Evolutionary conservation across 1,140 invertebrate species (phyloP), one percentile per base, ranked within the genome.

Genomic region (Streblospio benedicti): DNA sequence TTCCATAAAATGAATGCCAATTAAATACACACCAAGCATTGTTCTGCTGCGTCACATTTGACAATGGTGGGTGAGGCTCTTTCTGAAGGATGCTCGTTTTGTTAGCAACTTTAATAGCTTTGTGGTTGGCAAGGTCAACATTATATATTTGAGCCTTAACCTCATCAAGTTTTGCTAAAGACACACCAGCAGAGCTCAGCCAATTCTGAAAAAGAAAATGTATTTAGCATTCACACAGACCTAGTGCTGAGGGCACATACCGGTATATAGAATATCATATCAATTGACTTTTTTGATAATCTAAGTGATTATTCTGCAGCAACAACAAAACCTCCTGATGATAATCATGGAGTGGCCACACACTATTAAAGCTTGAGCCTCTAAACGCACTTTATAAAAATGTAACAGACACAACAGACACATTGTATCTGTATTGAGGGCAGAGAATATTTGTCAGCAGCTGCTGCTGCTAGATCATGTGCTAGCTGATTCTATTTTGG

Each of bases 1-100:
- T 2, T 27, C 27, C 5, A 32, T 41, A 18, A 18, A 18, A 12
- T 12, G 38, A 41, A 41, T 12, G 38, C 38, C 12, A 41, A 41
- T 18, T 41, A 18, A 41, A 12, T 18, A 12, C 38, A 12, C 12
- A 41, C 38, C 38, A 12, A 53, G 27, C 20, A 53, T n/a, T 27
- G 51, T 28, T 53, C 51, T 33, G 51, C 51, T 53, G 51, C 30
- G 45, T 27, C 45, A 27, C 9, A 23, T 28, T n/a, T 23, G 23
- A 12, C 45, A 28, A 12, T 14, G 45, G 45, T 27, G 30, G 25
- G 45, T 23, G 23, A 23, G 45, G 45, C 30, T 28, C n/a, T 28
- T 47, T 9, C n/a, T 6, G 45, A 23, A 9, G 25, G n/a, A 47
- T 28, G 30, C n/a, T 2, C 45, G 23, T 28, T 47, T n/a, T n/a